Percentiles rank a stretch among this genome's conserved stretches.
Conservation (phyloP, 92 coral and sea anemone species). For the Palythoa caribaeorum region DNA sequence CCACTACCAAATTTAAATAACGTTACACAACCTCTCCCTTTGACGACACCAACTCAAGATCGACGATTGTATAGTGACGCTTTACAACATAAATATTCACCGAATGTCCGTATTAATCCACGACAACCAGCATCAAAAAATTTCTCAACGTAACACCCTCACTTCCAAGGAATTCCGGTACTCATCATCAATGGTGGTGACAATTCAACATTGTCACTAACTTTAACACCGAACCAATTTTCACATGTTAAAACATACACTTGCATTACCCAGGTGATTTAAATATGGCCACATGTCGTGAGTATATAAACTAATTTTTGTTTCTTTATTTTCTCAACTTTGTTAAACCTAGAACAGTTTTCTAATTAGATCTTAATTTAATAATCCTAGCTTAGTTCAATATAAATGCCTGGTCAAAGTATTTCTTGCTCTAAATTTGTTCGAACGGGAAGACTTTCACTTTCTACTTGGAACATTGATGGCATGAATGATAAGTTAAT, state of each 20-base stretch:
- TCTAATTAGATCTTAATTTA: not conserved
- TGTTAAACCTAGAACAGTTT: no score
- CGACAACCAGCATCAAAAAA: not conserved
- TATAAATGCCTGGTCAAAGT: not conserved
- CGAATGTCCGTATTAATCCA: not conserved
- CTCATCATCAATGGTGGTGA: not conserved
- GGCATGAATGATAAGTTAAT: not conserved
- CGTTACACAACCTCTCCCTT: constrained; percentile 2
- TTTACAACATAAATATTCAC: not conserved
- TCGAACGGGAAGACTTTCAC: not conserved
- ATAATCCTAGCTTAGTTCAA: not conserved
- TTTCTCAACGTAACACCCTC: not conserved
- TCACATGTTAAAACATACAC: not conserved
- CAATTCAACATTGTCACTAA: not conserved
- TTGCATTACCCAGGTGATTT: not conserved
- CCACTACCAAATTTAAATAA: not conserved
- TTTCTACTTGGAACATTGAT: constrained; percentile 18
- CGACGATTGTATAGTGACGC: constrained; percentile 4
- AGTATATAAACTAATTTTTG: not conserved
- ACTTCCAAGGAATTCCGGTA: not conserved
- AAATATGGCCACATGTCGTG: not conserved
- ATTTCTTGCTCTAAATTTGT: not conserved
- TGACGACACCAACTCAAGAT: not conserved
- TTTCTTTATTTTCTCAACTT: no score
- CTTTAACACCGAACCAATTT: not conserved